Percentiles rank a stretch among this genome's conserved stretches.
phyloP scores from a whole-genome alignment of 2,113 vertebrate genomes.

The Gallinago jamesoni region DNA sequence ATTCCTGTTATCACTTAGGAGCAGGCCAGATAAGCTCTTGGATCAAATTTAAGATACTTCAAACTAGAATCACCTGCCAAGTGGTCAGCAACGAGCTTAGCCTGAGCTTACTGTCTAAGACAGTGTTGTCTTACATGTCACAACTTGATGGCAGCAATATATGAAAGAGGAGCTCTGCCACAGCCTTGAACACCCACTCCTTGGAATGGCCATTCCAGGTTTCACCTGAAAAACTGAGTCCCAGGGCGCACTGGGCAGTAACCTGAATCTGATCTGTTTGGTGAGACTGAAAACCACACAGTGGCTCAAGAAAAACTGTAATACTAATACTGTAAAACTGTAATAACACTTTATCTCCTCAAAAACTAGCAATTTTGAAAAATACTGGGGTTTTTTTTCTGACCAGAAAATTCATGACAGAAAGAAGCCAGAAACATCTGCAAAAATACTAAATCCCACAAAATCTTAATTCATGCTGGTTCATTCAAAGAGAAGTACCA shows the following conservation, averaged over 20 bases:
- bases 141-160: neutral
- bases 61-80: neutral
- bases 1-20: neutral
- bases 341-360: neutral
- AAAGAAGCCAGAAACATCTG: neutral
- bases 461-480: neutral
- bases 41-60: neutral
- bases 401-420: neutral
- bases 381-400: neutral
- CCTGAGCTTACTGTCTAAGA: neutral
- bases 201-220: neutral
- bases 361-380: neutral
- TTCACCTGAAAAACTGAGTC: neutral
- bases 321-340: neutral
- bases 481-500: neutral
- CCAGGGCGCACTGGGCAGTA: neutral
- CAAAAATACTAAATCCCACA: neutral
- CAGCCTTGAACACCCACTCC: accelerated
- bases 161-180: neutral
- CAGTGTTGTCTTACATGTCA: neutral
- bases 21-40: neutral
- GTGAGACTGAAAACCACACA: neutral
- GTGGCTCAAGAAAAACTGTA: neutral
- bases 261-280: neutral
- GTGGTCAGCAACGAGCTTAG: neutral